phyloP scores from a whole-genome alignment of 1,140 invertebrate genomes.

The Zaprionus davidi region DNA sequence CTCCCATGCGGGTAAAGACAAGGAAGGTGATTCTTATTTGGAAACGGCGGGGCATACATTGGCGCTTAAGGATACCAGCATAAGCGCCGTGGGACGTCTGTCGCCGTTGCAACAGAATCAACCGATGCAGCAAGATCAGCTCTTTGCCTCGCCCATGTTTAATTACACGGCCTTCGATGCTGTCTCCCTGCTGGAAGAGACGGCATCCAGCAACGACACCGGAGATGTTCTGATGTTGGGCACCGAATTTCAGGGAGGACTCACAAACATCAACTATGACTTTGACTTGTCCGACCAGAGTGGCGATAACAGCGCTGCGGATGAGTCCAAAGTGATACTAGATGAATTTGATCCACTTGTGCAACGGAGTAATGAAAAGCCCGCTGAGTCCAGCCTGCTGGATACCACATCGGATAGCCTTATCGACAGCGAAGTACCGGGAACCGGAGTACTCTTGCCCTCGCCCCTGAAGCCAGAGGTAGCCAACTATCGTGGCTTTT shows the following conservation, averaged over 20 bases:
- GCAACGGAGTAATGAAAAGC: not conserved
- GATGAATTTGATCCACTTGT: conserved; percentile 84
- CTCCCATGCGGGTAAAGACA: conserved; percentile 16
- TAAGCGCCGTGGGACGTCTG: conserved; percentile 54
- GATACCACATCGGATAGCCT: conserved; percentile 74
- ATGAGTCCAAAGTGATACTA: conserved; percentile 84
- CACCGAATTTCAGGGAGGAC: conserved; percentile 85
- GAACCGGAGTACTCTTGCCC: conserved; percentile 86
- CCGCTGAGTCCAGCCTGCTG: conserved; percentile 38
- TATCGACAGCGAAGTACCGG: conserved; percentile 85
- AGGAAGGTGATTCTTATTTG: conserved; percentile 26
- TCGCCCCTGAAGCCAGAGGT: conserved; percentile 87
- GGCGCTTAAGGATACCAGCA: conserved; percentile 63
- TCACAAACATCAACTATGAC: conserved; percentile 90
- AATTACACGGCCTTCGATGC: conserved; percentile 85
- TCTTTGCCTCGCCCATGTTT: conserved; percentile 86
- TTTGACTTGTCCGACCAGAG: conserved; percentile 90
- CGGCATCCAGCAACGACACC: conserved; percentile 74
- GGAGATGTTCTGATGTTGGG: conserved; percentile 86
- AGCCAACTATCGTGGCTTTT: conserved; percentile 88
- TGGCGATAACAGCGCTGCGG: conserved; percentile 88
- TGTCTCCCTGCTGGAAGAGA: conserved; percentile 85
- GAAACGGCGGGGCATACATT: conserved; percentile 35
- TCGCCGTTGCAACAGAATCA: conserved; percentile 56
- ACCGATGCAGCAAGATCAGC: conserved; percentile 82